phyloP scores from a whole-genome alignment of 2,888 invertebrate genomes.

The Brachynemurus nebulosus region DNA sequence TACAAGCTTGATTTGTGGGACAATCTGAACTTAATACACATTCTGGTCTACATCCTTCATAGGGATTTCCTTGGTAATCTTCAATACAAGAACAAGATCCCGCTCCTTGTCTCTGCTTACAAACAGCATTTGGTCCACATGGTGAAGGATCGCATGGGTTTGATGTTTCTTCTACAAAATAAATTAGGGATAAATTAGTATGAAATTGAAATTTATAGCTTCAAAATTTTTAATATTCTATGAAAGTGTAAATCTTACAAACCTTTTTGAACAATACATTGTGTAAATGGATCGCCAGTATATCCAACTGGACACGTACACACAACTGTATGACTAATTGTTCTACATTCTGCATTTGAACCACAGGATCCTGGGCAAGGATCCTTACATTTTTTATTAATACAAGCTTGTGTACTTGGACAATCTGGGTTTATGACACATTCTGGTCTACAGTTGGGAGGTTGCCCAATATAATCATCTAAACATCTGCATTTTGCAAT shows the following conservation, averaged over 20 bases:
- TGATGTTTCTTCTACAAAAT: conserved; percentile 37
- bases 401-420: conserved; percentile 59
- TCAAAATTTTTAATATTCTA: conserved; percentile 4
- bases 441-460: conserved; percentile 72
- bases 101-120: conserved; percentile 60
- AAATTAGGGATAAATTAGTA: conserved; percentile 6
- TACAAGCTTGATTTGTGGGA: conserved; percentile 66
- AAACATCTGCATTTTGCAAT: conserved; percentile 62
- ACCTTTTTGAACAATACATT: conserved; percentile 50
- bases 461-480: conserved; percentile 61
- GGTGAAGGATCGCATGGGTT: conserved; percentile 78
- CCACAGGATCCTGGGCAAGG: conserved; percentile 76
- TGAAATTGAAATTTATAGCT: background rate
- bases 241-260: conserved; percentile 15
- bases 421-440: conserved; percentile 73
- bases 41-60: conserved; percentile 75
- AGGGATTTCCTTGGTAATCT: conserved; percentile 74
- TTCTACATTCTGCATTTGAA: conserved; percentile 61
- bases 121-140: conserved; percentile 73
- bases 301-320: conserved; percentile 64
- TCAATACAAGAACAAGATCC: conserved; percentile 69
- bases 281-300: conserved; percentile 71
- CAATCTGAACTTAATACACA: conserved; percentile 79
- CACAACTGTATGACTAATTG: conserved; percentile 66
- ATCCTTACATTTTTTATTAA: conserved; percentile 66